A percentile compares a stretch with the other conserved stretches of the same genome.
phyloP scores from a whole-genome alignment of 2,888 invertebrate species.

The Metallyticus violacea region DNA sequence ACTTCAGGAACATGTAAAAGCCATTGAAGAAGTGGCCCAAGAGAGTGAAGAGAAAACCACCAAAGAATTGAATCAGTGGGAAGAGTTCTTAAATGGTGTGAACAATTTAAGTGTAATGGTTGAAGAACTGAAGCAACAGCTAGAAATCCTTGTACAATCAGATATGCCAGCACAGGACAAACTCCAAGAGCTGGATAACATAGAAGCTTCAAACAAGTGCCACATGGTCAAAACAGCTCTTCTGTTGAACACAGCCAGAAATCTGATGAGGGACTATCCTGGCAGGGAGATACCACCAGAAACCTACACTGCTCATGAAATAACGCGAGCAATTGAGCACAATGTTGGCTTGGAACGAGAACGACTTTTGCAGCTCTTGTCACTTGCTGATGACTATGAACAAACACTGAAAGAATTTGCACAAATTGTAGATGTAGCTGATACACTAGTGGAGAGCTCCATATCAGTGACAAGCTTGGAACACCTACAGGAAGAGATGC shows the following conservation, averaged over 20 bases:
- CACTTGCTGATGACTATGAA: slow-evolving; percentile 81
- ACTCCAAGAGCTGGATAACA: slow-evolving; percentile 64
- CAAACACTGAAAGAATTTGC: slow-evolving; percentile 83
- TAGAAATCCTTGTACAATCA: slow-evolving; percentile 57
- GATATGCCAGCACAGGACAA: slow-evolving; percentile 67
- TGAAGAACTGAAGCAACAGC: slow-evolving; percentile 47
- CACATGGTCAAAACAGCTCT: slow-evolving; percentile 60
- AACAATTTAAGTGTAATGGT: slow-evolving; percentile 56
- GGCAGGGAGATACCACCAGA: slow-evolving; percentile 66
- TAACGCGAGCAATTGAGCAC: slow-evolving; percentile 63
- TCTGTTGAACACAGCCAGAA: slow-evolving; percentile 60
- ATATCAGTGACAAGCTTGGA: slow-evolving; percentile 71
- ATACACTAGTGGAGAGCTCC: slow-evolving; percentile 73
- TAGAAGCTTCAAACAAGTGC: slow-evolving; percentile 65
- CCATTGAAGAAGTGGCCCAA: slow-evolving; percentile 65
- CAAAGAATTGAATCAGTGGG: slow-evolving; percentile 66
- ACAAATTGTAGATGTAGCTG: slow-evolving; percentile 81
- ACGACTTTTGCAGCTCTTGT: slow-evolving; percentile 68
- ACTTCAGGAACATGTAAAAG: slow-evolving; percentile 64
- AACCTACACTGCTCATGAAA: slow-evolving; percentile 63
- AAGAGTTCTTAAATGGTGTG: slow-evolving; percentile 64
- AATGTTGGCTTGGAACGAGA: slow-evolving; percentile 70
- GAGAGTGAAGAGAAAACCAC: slow-evolving; percentile 56
- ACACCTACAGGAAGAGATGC: slow-evolving; percentile 85
- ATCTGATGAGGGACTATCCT: slow-evolving; percentile 65